Base-by-base conservation (phyloP, 2,113 vertebrate species). In the Malurus cyaneus region DNA sequence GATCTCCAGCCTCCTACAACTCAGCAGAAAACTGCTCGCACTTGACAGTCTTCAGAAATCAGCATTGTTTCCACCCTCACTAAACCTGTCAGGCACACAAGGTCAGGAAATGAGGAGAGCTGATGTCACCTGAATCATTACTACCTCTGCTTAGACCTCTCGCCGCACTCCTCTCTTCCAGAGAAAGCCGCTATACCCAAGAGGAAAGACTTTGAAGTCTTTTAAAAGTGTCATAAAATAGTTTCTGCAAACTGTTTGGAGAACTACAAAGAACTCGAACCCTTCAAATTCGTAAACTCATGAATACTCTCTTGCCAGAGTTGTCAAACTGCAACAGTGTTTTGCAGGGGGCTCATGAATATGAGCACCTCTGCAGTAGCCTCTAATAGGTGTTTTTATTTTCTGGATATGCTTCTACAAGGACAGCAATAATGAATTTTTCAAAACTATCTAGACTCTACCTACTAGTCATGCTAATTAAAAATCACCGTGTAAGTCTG, bases 1-100 rank as follows among this genome's bases (percentile, higher is more conserved):
- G 97, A 97, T 97, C 97, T 98, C 97, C 89, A 94, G 97, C 94
- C 97, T 95, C 97, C 97, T 96, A 97, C 97, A 98, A 98, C 95
- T 98, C 97, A 98, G 96, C 94, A 97, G 95, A 94, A 97, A 98
- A 97, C 96, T 96, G 97, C 94, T 97, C 36, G 78, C 78, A 21
- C 89, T 96, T 97, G 98, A 98, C 98, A 97, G 96, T 96, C 89
- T 93, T 97, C 96, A 94, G 97, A 97, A 97, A 97, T 97, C 96
- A 95, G 70, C 74, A 34, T 85, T 85, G 74, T 95, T 95, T 91
- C 91, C 77, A 86, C 72, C 93, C 90, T 93, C 80, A 84, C 89
- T 91, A 73, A 96, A 96, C 60, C 92, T 97, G 96, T 91, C 32
- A 92, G 93, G 89, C 62, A 54, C 70, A 89, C 96, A 97, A 97